A percentile compares a stretch with the other conserved stretches of the same genome.
These are phyloP conservation scores for Glyphotaelius pellucidus DNA, from an alignment of 2,888 invertebrate genomes.

Conservation along the genomic window DNA sequence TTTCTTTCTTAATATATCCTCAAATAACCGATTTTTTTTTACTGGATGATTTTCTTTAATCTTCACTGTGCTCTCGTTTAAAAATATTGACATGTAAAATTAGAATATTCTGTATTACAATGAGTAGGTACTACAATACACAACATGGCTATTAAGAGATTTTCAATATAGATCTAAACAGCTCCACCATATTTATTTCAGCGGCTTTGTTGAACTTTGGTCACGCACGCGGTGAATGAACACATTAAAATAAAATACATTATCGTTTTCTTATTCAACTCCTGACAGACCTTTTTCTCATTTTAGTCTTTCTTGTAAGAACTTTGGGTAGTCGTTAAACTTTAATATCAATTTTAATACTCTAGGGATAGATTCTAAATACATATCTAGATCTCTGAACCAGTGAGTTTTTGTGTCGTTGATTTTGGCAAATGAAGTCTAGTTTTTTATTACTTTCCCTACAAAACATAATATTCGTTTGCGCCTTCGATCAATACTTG, in stretches of 20 bases:
- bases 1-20: neutral
- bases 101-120: neutral
- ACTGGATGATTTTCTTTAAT: neutral
- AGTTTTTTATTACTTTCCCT: neutral
- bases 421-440: neutral
- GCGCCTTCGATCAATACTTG: too few relatives aligned
- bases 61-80: too few relatives aligned
- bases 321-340: neutral
- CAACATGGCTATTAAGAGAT: neutral
- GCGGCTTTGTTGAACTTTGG: neutral
- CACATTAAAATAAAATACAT: slow-evolving; percentile 22
- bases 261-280: neutral
- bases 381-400: neutral
- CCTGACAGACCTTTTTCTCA: neutral
- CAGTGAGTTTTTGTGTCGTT: neutral
- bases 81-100: neutral
- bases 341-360: neutral
- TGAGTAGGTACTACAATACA: too few relatives aligned
- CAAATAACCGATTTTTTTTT: neutral
- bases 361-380: neutral
- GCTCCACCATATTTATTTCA: neutral
- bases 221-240: slow-evolving; percentile 18
- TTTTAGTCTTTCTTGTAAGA: neutral
- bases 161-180: neutral
- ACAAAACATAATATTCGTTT: neutral